Evolutionary conservation across 2,888 invertebrate genomes (phyloP).

Genomic region (Helicoverpa assulta): DNA sequence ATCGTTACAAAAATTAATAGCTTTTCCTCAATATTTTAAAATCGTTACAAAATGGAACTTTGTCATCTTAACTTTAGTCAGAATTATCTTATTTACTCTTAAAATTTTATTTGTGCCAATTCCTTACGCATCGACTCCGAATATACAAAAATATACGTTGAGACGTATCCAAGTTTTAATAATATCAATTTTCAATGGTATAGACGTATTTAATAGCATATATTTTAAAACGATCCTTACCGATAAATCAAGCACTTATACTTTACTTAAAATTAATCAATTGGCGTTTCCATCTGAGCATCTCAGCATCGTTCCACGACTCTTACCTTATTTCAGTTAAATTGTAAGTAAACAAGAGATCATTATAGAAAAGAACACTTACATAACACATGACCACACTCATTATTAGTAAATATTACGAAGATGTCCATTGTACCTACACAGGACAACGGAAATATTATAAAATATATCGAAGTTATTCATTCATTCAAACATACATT

Average conservation of each 20-base stretch:
- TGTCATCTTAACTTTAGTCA: slow-evolving; percentile 76
- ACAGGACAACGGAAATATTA: slow-evolving; percentile 72
- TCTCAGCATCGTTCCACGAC: slow-evolving; percentile 70
- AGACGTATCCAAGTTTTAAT: slow-evolving; percentile 81
- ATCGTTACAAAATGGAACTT: slow-evolving; percentile 86
- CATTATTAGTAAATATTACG: slow-evolving; percentile 76
- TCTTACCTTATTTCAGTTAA: slow-evolving; percentile 83
- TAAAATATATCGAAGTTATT: slow-evolving; percentile 73
- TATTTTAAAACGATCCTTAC: slow-evolving; percentile 80
- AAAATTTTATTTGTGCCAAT: slow-evolving; percentile 83
- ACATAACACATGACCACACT: slow-evolving; percentile 82
- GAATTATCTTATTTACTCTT: slow-evolving; percentile 76
- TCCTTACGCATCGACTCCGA: slow-evolving; percentile 86
- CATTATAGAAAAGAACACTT: slow-evolving; percentile 78
- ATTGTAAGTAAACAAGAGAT: slow-evolving; percentile 89
- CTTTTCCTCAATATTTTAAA: slow-evolving; percentile 79
- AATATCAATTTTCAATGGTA: slow-evolving; percentile 83
- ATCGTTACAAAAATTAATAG: slow-evolving; percentile 84
- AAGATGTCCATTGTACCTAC: slow-evolving; percentile 75
- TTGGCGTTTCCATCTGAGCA: slow-evolving; percentile 87
- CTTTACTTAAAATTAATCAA: slow-evolving; percentile 81
- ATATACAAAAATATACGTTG: slow-evolving; percentile 88
- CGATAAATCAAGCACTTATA: slow-evolving; percentile 84
- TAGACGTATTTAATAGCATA: slow-evolving; percentile 76
- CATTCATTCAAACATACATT: slow-evolving; percentile 82